These are phyloP conservation scores for Orestias chungarensis DNA, from an alignment of 2,797 vertebrate genomes.

Conservation along the genomic window DNA sequence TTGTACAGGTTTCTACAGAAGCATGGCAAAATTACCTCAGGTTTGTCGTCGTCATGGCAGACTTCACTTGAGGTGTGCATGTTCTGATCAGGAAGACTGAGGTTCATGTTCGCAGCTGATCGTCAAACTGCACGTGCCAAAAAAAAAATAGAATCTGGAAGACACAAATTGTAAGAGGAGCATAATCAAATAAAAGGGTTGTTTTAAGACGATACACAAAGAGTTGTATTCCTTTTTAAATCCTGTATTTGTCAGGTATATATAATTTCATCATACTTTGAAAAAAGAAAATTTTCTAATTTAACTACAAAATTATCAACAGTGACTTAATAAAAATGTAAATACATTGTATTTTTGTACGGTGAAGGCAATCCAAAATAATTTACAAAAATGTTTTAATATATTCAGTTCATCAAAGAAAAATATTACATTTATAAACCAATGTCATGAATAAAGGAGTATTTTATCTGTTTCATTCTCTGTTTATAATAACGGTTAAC, in stretches of 20 bases:
- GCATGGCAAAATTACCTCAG: constrained; percentile 74
- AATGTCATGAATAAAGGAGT: constrained; percentile 29
- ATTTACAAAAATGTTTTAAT: constrained; percentile 7
- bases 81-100: constrained; percentile 77
- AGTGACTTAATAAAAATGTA: constrained; percentile 7
- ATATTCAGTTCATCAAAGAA: constrained; percentile 21
- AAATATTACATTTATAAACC: constrained; percentile 20
- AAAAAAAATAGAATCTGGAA: constrained; percentile 48
- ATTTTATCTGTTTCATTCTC: constrained; percentile 44
- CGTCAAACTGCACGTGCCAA: constrained; percentile 21
- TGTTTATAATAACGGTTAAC: constrained; percentile 40
- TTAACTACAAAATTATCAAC: constrained; percentile 7
- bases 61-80: constrained; percentile 68
- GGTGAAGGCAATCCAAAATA: background rate
- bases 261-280: background rate
- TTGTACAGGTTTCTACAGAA: constrained; percentile 79
- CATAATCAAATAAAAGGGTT: background rate
- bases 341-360: background rate
- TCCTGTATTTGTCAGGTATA: background rate
- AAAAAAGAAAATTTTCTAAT: background rate
- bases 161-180: constrained; percentile 12
- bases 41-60: constrained; percentile 75
- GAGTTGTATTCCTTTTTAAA: background rate
- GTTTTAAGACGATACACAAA: background rate
- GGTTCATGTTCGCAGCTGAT: constrained; percentile 74